Evolutionary conservation across 2,888 invertebrate species (phyloP), one percentile per base, ranked within the genome.

Genomic region (Sminthurinus aureus): DNA sequence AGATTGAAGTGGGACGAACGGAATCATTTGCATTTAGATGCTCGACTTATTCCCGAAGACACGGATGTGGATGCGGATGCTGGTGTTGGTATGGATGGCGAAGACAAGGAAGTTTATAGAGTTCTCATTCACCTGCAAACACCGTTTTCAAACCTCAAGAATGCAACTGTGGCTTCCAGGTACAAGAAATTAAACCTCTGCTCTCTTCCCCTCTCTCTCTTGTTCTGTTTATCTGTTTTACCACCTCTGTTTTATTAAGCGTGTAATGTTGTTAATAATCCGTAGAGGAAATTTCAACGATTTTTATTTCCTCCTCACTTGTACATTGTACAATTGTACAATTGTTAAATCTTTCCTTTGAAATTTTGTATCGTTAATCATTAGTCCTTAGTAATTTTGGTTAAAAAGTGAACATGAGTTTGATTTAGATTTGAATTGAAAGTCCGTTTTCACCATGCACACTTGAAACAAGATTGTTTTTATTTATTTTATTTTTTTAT

Each of bases 141-240:
- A 22, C 93, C 93, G 0, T 93, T 93, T 88, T 92, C 92, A 82
- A 91, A 92, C 84, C 93, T 93, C 92, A 92, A 90, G 88, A 91
- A 91, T 87, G 92, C 92, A 50, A 91, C 92, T 26, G 88, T 93
- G 9, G 90, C 90, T 87, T 91, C 91, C 86, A 91, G 91, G 93
- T 93, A 38, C 38, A 90, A 89, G 87, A 83, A 85, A 85, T 85
- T 81, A 74, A 38, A 76, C 51, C 82, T 24, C 50, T 24, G n/a
- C 76, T 73, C 82, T 51, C 71, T 22, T 51, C 51, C 15, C 66
- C n/a, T n/a, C 22, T 58, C 22, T 71, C 69, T 58, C 73, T 75
- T 77, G 38, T 50, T 76, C 20, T 20, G 0, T 20, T 20, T 20
- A 22, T 69, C 8, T 69, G 12, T 13, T 69, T 11, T 69, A n/a